Evolutionary conservation across 2,888 invertebrate species (phyloP), one percentile per base, ranked within the genome.

Genomic region (Eristalinus aeneus): DNA sequence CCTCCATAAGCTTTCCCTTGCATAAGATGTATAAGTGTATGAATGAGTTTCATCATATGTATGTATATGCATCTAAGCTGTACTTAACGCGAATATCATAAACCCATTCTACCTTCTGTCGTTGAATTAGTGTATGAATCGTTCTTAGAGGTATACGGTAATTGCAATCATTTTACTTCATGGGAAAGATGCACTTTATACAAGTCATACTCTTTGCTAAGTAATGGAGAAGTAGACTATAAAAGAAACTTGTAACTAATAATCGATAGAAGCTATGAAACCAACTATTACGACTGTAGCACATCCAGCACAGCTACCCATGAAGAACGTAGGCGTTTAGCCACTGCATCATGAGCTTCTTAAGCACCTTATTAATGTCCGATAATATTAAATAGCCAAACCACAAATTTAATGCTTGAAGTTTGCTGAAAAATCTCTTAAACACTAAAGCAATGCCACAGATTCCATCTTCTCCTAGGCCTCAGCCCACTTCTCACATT

Each of bases 211-310:
- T 4, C n/a, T 39, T 46, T n/a, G 16, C n/a, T 46, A 6, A 16
- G 2, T 16, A 20, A 9, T 6, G 46, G 16, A 16, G 16, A 8
- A 8, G 46, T 46, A 16, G 16, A 46, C 5, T 16, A 5, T 16
- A 46, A 1, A 46, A 8, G 16, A 46, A 46, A 46, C 8, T 16
- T 46, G 39, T 71, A 58, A 60, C 39, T 71, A 39, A 61, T 1
- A 56, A 16, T 58, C 34, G 6, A 20, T 60, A 8, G 20, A 22
- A 5, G 60, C 31, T 32, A 53, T 60, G 31, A 46, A 32, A 61
- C 60, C 46, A 71, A 27, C 31, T 16, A 39, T 72, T 46, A 61
- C 61, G 53, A 72, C 63, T 61, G 53, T 61, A 22, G 32, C 32
- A 46, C 61, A 34, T 32, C 2, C 2, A 39, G 46, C 61, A 22